These are phyloP conservation scores for Synchiropus splendidus DNA, from an alignment of 2,113 vertebrate species.

Conservation along the genomic window DNA sequence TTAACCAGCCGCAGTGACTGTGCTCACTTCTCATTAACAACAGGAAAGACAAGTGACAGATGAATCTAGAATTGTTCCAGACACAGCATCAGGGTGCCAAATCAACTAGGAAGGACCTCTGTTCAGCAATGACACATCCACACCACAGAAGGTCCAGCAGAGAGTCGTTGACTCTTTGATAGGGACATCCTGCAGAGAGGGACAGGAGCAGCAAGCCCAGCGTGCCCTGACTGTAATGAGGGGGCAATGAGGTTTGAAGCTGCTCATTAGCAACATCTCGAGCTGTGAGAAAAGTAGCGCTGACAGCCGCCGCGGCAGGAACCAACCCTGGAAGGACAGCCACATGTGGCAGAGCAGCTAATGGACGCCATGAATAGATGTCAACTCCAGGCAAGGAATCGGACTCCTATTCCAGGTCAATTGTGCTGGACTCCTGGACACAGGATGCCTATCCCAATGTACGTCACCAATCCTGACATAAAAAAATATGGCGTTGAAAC, in stretches of 20 bases:
- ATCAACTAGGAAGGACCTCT: too few species aligned
- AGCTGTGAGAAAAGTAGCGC: conserved; percentile 13
- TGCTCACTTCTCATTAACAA: too few species aligned
- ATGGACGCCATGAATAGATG: conserved; percentile 32
- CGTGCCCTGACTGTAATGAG: conserved; percentile 39
- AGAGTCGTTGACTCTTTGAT: conserved; percentile 30
- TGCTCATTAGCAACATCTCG: conserved; percentile 45
- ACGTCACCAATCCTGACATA: too few species aligned
- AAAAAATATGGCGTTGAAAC: too few species aligned
- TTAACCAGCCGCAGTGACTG: too few species aligned
- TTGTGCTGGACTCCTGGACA: too few species aligned
- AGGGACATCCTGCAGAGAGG: conserved; percentile 33
- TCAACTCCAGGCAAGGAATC: too few species aligned
- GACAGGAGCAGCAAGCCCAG: conserved; percentile 26
- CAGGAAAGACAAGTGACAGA: too few species aligned
- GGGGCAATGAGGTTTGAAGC: conserved; percentile 48
- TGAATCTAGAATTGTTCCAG: too few species aligned
- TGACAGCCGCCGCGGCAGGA: conserved; percentile 25
- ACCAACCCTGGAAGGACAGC: conserved; percentile 23
- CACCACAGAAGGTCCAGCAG: conserved; percentile 11
- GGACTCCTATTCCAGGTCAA: too few species aligned
- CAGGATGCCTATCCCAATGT: too few species aligned
- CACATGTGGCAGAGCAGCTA: conserved; percentile 1
- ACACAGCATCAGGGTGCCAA: too few species aligned
- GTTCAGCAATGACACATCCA: background rate